phyloP scores from a whole-genome alignment of 2,797 vertebrate genomes.

The Ceyx erithaca region DNA sequence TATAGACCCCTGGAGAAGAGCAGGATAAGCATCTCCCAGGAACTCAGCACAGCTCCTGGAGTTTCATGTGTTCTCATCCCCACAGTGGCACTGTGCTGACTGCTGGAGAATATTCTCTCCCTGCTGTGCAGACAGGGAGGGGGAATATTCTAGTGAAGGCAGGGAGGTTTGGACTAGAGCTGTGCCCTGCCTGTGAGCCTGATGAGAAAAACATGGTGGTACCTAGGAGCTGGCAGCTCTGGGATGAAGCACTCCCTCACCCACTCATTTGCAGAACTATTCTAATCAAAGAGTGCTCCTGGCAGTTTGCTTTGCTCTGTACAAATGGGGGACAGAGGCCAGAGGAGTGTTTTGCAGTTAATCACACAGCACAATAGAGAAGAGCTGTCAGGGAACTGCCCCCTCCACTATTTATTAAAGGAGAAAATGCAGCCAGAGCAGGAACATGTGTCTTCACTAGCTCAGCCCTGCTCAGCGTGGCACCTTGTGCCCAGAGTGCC shows the following conservation, averaged over 20 bases:
- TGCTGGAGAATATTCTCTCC: neutral
- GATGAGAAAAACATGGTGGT: constrained; percentile 35
- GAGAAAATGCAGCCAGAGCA: neutral
- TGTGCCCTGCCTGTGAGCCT: neutral
- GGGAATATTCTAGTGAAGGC: neutral
- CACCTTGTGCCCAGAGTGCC: neutral
- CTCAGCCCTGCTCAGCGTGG: neutral
- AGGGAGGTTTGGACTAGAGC: neutral
- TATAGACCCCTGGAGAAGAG: neutral
- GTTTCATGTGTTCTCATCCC: neutral
- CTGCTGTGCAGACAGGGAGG: neutral
- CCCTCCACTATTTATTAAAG: neutral
- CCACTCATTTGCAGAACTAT: neutral
- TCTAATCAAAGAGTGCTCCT: constrained; percentile 1
- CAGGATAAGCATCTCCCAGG: neutral
- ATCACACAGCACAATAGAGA: neutral
- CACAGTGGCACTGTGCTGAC: neutral
- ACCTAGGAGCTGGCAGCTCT: neutral
- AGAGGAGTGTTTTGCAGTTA: constrained; percentile 25
- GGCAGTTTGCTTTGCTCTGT: constrained; percentile 9
- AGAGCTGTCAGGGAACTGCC: neutral
- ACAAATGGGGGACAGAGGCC: constrained; percentile 12
- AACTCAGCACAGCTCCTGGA: neutral
- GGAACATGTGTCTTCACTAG: neutral
- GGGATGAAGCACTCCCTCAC: neutral